phyloP scores from a whole-genome alignment of 2,888 invertebrate genomes.

The Metallyticus violacea region DNA sequence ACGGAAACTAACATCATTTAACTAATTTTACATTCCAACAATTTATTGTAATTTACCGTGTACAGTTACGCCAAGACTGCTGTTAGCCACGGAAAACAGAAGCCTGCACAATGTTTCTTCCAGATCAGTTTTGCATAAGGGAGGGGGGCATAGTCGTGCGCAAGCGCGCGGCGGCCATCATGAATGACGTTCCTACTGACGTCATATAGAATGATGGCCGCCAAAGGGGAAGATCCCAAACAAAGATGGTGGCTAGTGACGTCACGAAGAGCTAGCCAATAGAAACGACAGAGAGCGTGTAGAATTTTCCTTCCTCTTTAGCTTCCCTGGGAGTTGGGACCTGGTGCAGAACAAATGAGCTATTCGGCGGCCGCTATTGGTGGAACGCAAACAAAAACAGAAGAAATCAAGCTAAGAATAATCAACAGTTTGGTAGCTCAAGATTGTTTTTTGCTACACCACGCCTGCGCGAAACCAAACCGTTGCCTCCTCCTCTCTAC shows the following conservation, averaged over 20 bases:
- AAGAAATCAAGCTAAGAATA: background rate
- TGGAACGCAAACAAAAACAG: background rate
- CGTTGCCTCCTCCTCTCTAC: background rate
- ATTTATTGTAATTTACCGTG: too few relatives aligned
- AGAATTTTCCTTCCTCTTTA: background rate
- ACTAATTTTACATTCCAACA: too few relatives aligned
- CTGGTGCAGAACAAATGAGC: background rate
- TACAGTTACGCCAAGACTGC: too few relatives aligned
- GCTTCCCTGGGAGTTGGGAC: background rate
- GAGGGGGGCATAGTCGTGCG: background rate
- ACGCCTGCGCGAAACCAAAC: background rate
- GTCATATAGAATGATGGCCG: conserved; percentile 3
- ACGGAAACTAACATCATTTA: too few relatives aligned
- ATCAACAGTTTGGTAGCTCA: background rate
- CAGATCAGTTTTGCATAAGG: too few relatives aligned
- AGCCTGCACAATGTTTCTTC: too few relatives aligned
- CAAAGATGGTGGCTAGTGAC: conserved; percentile 9
- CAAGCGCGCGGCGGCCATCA: background rate
- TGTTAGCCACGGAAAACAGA: too few relatives aligned
- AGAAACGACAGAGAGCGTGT: background rate
- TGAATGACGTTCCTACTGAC: background rate
- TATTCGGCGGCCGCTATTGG: background rate
- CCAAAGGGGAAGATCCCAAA: background rate
- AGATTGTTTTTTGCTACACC: background rate
- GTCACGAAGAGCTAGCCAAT: background rate